Percentiles rank a stretch among this genome's conserved stretches.
Conservation (phyloP, 2,113 vertebrate species). For the Malurus elegans region DNA sequence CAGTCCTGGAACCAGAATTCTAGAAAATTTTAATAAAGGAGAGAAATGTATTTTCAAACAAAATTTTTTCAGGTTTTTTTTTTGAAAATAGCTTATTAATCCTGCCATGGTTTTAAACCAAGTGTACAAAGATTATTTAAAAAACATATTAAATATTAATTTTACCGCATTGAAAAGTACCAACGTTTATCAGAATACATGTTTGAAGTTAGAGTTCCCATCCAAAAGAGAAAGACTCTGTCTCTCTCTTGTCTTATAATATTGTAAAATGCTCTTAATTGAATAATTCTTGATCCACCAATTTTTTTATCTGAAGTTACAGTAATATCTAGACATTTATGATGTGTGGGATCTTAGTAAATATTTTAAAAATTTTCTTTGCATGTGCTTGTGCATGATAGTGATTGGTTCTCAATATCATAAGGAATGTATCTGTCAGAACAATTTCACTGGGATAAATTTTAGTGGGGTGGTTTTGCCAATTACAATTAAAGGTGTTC, state of each 20-base stretch:
- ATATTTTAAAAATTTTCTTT: neutral
- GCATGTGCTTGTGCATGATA: rapidly evolving
- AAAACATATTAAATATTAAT: neutral
- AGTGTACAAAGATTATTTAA: neutral
- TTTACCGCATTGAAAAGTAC: neutral
- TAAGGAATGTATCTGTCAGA: neutral
- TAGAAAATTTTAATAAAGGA: neutral
- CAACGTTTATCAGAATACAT: neutral
- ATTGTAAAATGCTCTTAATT: neutral
- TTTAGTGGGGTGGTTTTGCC: neutral
- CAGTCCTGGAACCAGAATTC: neutral
- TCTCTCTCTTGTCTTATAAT: neutral
- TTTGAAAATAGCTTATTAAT: neutral
- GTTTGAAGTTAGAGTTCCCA: neutral
- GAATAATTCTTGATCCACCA: neutral
- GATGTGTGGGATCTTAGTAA: neutral
- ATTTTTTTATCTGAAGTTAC: neutral
- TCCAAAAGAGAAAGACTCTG: neutral
- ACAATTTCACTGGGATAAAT: neutral
- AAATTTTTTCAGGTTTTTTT: neutral
- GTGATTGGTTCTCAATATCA: neutral
- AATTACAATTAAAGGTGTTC: neutral
- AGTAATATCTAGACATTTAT: neutral
- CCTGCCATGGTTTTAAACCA: neutral
- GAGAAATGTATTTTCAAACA: neutral